These are phyloP conservation scores for Nyctibius bracteatus DNA, from an alignment of 2,113 vertebrate species.

Conservation along the genomic window DNA sequence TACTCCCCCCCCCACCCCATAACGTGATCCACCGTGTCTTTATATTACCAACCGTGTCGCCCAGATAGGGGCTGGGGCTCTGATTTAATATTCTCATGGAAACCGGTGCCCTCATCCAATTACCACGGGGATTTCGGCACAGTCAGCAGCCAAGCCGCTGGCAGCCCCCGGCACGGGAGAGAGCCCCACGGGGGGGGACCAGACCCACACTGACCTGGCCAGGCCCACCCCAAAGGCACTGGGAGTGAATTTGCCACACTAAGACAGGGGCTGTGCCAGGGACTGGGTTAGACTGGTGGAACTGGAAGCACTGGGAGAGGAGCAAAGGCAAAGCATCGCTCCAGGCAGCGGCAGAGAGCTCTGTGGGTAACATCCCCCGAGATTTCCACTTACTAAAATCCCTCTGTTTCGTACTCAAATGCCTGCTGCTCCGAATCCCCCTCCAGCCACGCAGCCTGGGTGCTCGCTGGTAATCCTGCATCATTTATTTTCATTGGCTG, in stretches of 20 bases:
- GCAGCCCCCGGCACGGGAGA: background rate
- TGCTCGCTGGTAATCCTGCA: conserved; percentile 20
- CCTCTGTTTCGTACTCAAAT: background rate
- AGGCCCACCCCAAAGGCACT: background rate
- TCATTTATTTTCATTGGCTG: conserved; percentile 39
- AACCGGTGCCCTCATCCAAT: conserved; percentile 74
- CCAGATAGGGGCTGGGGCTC: conserved; percentile 46
- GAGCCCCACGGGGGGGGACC: background rate
- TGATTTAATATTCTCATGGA: conserved; percentile 68
- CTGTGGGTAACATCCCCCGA: background rate
- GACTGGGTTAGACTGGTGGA: background rate
- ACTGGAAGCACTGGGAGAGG: background rate
- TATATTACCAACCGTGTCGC: conserved; percentile 42
- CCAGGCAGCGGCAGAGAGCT: background rate
- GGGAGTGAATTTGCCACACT: background rate
- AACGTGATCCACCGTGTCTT: conserved; percentile 46
- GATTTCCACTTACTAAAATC: conserved; percentile 3
- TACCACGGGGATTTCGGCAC: conserved; percentile 70
- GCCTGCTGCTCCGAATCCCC: background rate
- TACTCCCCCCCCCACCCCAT: background rate
- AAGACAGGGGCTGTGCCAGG: fast-evolving
- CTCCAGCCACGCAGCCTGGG: conserved; percentile 20
- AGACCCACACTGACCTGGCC: background rate
- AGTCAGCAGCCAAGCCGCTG: conserved; percentile 59
- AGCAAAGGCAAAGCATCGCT: background rate